Evolutionary conservation across 2,113 vertebrate genomes (phyloP).

Genomic region (Corapipo altera): DNA sequence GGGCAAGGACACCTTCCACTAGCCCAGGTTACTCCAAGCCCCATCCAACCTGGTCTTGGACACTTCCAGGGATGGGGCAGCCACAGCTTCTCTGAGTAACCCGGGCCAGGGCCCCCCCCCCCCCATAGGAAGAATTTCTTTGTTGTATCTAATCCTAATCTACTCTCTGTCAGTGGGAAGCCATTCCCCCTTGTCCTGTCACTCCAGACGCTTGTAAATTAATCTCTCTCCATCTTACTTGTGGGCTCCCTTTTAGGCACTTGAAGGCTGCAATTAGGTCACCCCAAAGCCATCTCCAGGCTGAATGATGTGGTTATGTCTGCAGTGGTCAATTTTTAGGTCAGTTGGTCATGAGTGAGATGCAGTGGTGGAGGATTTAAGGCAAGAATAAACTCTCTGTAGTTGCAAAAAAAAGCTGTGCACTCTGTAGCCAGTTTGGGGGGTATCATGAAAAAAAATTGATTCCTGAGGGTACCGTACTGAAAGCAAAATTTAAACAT

Average conservation of each 20-base stretch:
- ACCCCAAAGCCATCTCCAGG: too few species aligned
- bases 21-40: background rate
- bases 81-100: background rate
- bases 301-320: background rate
- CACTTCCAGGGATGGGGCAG: background rate
- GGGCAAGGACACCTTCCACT: background rate
- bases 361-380: background rate
- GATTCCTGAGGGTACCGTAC: fast-evolving
- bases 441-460: background rate
- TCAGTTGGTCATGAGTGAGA: background rate
- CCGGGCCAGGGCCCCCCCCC: background rate
- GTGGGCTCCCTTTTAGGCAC: background rate
- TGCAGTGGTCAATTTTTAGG: background rate
- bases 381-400: background rate
- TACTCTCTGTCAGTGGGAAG: background rate
- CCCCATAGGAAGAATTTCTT: background rate
- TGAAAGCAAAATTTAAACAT: background rate
- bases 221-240: background rate
- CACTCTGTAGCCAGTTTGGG: background rate
- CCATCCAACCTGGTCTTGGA: background rate
- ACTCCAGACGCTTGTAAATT: background rate
- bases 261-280: background rate
- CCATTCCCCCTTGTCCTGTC: background rate
- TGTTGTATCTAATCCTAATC: fast-evolving
- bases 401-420: background rate